These are phyloP conservation scores for Progne subis DNA, from an alignment of 2,113 vertebrate genomes.

Conservation along the genomic window DNA sequence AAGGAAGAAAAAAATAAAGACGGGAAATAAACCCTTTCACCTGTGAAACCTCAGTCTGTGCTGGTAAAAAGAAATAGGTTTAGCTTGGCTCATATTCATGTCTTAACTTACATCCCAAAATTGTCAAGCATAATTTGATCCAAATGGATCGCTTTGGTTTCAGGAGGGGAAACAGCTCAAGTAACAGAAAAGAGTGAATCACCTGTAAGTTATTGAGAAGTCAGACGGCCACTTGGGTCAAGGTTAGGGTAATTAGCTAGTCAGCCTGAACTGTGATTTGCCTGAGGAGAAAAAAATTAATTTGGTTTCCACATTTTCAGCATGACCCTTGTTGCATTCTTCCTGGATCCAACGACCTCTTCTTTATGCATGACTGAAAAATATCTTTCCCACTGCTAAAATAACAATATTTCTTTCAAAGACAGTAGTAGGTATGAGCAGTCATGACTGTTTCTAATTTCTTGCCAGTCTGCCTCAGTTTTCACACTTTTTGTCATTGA, in stretches of 20 bases:
- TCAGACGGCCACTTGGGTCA: slow-evolving; percentile 30
- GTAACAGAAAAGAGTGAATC: slow-evolving; percentile 32
- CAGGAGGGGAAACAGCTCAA: slow-evolving; percentile 51
- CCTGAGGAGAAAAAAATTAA: slow-evolving; percentile 74
- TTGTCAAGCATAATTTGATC: slow-evolving; percentile 75
- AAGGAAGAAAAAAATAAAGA: neutral
- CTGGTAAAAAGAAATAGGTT: slow-evolving; percentile 50
- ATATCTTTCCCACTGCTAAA: slow-evolving; percentile 46
- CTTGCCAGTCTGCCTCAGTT: slow-evolving; percentile 4
- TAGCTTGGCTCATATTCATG: slow-evolving; percentile 53
- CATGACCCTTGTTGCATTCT: slow-evolving; percentile 30
- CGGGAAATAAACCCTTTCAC: slow-evolving; percentile 23
- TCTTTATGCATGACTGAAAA: slow-evolving; percentile 1
- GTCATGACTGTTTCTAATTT: slow-evolving; percentile 36
- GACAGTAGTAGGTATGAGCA: slow-evolving; percentile 16
- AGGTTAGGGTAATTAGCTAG: slow-evolving; percentile 71
- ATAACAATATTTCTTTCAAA: slow-evolving; percentile 32
- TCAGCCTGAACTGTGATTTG: slow-evolving; percentile 64
- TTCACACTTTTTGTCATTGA: slow-evolving; percentile 18
- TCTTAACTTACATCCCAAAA: slow-evolving; percentile 55
- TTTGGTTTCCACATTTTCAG: slow-evolving; percentile 63
- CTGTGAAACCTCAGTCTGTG: slow-evolving; percentile 31
- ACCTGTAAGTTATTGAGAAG: slow-evolving; percentile 76
- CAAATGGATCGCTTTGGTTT: slow-evolving; percentile 70
- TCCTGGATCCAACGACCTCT: slow-evolving; percentile 12